Percentiles rank a stretch among this genome's conserved stretches.
phyloP scores from a whole-genome alignment of 2,888 invertebrate genomes.

The Ophonus ardosiacus region DNA sequence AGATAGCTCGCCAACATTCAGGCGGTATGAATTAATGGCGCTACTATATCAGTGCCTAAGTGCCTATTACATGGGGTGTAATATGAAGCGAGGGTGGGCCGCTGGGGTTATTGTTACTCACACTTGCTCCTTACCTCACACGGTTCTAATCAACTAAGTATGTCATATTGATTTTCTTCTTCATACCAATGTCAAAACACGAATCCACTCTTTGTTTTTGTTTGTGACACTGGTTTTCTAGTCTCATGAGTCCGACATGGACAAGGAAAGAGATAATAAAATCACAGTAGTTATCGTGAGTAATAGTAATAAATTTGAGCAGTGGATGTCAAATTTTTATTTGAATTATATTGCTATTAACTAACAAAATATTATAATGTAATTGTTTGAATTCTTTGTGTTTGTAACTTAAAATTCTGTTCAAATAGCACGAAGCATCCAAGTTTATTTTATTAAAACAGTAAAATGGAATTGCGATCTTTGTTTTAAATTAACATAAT shows the following conservation, averaged over 20 bases:
- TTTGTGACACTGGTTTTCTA: neutral
- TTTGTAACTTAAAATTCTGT: too few relatives aligned
- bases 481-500: too few relatives aligned
- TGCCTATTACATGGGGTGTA: conserved; percentile 64
- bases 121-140: conserved; percentile 25
- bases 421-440: too few relatives aligned
- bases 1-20: conserved; percentile 22
- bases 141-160: conserved; percentile 59
- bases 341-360: too few relatives aligned
- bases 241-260: neutral
- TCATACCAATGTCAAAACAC: neutral
- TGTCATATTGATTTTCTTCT: conserved; percentile 54
- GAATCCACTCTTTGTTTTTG: conserved; percentile 11
- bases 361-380: too few relatives aligned
- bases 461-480: too few relatives aligned
- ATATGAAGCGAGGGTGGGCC: conserved; percentile 54
- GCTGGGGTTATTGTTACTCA: conserved; percentile 54
- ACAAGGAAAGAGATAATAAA: neutral
- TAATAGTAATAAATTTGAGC: too few relatives aligned
- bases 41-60: conserved; percentile 64
- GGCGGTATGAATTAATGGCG: conserved; percentile 63
- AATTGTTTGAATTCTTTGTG: too few relatives aligned
- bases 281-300: too few relatives aligned
- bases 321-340: too few relatives aligned
- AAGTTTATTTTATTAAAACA: too few relatives aligned